These are phyloP conservation scores for Opisthograptis luteolata DNA, from an alignment of 2,888 invertebrate species.

Conservation along the genomic window DNA sequence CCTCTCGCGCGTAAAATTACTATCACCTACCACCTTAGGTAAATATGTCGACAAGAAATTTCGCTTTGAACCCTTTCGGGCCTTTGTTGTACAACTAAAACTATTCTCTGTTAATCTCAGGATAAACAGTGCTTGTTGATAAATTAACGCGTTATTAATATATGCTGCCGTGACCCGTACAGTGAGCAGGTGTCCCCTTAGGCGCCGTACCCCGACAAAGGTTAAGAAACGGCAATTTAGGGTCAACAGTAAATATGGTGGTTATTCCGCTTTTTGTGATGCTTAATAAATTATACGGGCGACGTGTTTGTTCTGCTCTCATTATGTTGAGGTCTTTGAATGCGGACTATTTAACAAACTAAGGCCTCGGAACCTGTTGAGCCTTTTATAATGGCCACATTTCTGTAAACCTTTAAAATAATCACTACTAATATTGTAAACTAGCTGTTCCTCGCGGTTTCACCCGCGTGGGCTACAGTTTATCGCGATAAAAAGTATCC, in stretches of 20 bases:
- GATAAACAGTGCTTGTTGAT: constrained; percentile 83
- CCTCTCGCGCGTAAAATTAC: constrained; percentile 82
- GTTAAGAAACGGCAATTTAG: constrained; percentile 73
- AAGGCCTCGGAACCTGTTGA: constrained; percentile 47
- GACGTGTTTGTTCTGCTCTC: constrained; percentile 63
- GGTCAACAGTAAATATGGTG: constrained; percentile 78
- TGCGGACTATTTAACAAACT: constrained; percentile 33
- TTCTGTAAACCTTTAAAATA: constrained; percentile 24
- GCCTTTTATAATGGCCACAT: constrained; percentile 41
- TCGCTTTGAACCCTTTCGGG: constrained; percentile 82
- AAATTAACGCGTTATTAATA: constrained; percentile 84
- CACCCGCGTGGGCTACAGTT: no score
- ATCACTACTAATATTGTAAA: no score
- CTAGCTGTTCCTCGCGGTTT: no score
- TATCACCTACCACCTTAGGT: constrained; percentile 82
- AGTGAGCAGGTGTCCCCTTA: constrained; percentile 79
- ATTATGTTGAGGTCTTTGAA: constrained; percentile 52
- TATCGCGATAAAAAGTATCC: no score
- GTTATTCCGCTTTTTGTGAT: constrained; percentile 71
- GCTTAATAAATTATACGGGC: constrained; percentile 68
- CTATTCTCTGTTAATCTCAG: constrained; percentile 83
- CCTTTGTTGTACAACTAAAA: constrained; percentile 84
- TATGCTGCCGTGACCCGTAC: constrained; percentile 75
- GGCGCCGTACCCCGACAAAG: constrained; percentile 76
- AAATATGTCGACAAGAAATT: constrained; percentile 84